A percentile compares a stretch with the other conserved stretches of the same genome.
Conservation (phyloP, 2,888 invertebrate species). For the Apoda limacodes region DNA sequence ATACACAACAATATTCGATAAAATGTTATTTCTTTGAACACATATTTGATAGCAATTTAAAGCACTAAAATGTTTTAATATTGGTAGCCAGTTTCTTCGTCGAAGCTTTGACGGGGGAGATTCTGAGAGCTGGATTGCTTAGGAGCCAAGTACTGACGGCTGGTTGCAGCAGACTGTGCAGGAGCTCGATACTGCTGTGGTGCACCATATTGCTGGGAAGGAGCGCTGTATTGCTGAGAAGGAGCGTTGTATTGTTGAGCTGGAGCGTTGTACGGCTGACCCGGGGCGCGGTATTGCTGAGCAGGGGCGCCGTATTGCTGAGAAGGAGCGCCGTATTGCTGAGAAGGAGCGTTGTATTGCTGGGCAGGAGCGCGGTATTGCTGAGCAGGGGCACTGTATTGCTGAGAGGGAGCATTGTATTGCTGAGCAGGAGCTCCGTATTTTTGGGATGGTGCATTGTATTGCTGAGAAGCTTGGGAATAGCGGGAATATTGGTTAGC, state of each 20-base stretch:
- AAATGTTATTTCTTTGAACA: conserved; percentile 11
- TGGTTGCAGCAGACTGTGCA: conserved; percentile 32
- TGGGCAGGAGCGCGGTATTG: conserved; percentile 6
- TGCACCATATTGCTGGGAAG: conserved; percentile 1
- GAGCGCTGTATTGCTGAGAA: conserved; percentile 2
- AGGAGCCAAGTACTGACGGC: conserved; percentile 49
- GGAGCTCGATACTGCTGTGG: conserved; percentile 17
- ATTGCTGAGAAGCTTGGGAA: conserved; percentile 6
- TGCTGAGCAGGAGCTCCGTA: conserved; percentile 9
- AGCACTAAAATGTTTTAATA: conserved; percentile 29
- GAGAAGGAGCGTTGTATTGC: not conserved
- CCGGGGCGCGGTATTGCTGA: conserved; percentile 25
- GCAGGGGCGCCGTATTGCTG: conserved; percentile 26
- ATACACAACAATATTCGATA: conserved; percentile 11
- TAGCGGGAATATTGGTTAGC: conserved; percentile 2
- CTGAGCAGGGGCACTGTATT: conserved; percentile 17
- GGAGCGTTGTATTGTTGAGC: conserved; percentile 6
- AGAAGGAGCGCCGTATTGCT: conserved; percentile 19
- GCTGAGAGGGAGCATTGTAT: conserved; percentile 12
- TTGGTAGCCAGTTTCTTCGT: conserved; percentile 51
- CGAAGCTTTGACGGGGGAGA: conserved; percentile 48
- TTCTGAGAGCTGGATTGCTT: conserved; percentile 26
- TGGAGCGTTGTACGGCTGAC: conserved; percentile 8
- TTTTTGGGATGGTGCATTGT: conserved; percentile 2
- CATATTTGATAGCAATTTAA: conserved; percentile 12